A percentile compares a stretch with the other conserved stretches of the same genome.
Conservation (phyloP, 1,140 invertebrate genomes). For the Pseudomyrmex concolor region DNA sequence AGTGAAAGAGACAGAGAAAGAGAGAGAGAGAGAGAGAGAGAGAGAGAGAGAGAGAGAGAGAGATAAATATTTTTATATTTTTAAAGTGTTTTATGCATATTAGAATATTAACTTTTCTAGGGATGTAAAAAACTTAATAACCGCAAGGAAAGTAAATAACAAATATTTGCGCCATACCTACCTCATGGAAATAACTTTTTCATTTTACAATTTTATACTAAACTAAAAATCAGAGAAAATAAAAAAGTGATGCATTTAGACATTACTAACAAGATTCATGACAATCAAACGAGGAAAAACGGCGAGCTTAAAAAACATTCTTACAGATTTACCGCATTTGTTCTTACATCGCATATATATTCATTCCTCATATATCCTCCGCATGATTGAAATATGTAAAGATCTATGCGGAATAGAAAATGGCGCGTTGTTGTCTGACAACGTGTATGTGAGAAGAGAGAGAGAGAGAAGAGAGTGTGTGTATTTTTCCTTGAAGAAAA, state of each 20-base stretch:
- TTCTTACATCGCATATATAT: neutral
- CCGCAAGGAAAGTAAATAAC: neutral
- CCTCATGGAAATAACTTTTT: neutral
- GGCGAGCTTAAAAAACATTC: slow-evolving; percentile 5
- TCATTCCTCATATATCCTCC: neutral
- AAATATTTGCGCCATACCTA: neutral
- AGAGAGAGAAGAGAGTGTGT: too few relatives aligned
- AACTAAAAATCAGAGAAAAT: slow-evolving; percentile 11
- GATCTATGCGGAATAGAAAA: neutral
- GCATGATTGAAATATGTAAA: slow-evolving; percentile 20
- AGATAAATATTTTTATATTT: too few relatives aligned
- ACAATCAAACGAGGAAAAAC: neutral
- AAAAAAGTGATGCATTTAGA: neutral
- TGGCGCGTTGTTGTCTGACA: neutral
- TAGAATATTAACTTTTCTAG: neutral
- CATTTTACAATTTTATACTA: neutral
- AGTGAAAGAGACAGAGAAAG: too few relatives aligned
- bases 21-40: too few relatives aligned
- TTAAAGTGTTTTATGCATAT: neutral
- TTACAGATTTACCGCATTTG: neutral
- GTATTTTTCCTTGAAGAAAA: slow-evolving; percentile 10
- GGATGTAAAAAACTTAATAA: neutral
- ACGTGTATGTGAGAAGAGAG: too few relatives aligned
- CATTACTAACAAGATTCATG: neutral
- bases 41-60: too few relatives aligned